Conservation (phyloP, 2,888 invertebrate species). For the Priocnemis perturbator region DNA sequence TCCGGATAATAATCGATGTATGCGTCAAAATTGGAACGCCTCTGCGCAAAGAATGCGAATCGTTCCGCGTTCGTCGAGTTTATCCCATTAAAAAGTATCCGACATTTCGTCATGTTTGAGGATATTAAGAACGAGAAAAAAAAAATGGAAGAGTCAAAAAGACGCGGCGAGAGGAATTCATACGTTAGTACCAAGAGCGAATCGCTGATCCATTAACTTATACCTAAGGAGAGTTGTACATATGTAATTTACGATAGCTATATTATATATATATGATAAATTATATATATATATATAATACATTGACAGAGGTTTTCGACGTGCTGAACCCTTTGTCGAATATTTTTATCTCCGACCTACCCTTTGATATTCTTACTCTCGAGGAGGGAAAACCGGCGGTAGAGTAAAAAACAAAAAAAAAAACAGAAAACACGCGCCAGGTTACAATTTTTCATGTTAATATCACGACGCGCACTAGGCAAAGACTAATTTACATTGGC, state of each 20-base stretch:
- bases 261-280: slow-evolving; percentile 23
- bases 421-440: slow-evolving; percentile 9
- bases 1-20: slow-evolving; percentile 19
- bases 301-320: slow-evolving; percentile 39
- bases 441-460: slow-evolving; percentile 4
- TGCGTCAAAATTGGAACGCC: too few species aligned
- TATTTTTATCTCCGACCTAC: slow-evolving; percentile 35
- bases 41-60: not conserved
- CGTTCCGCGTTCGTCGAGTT: not conserved
- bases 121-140: slow-evolving; percentile 3
- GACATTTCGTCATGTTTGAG: not conserved
- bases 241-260: slow-evolving; percentile 46
- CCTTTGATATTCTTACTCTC: slow-evolving; percentile 13
- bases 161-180: not conserved
- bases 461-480: not conserved
- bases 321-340: slow-evolving; percentile 35
- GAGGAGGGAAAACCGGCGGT: slow-evolving; percentile 9
- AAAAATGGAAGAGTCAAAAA: slow-evolving; percentile 6
- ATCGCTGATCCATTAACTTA: slow-evolving; percentile 46
- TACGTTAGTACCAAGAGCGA: not conserved
- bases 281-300: slow-evolving; percentile 18
- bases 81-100: not conserved
- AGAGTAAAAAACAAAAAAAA: slow-evolving; percentile 15
- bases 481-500: not conserved
- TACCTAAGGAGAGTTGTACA: slow-evolving; percentile 46